Evolutionary conservation across 2,888 invertebrate species (phyloP).

Genomic region (Pristionchus entomophagus): DNA sequence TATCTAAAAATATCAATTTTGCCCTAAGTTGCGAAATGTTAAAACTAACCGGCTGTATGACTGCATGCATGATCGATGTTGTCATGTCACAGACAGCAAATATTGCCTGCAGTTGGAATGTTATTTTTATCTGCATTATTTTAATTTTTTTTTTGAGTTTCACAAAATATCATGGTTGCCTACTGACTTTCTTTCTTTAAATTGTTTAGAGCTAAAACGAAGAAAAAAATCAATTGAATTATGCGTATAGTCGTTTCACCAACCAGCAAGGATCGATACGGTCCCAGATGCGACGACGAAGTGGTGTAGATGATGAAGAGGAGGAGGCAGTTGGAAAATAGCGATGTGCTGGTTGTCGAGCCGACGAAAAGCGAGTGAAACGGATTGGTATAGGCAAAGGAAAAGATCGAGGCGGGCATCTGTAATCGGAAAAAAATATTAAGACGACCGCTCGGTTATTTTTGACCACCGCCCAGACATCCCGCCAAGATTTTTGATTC

Average conservation of each 20-base stretch:
- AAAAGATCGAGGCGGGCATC: not conserved
- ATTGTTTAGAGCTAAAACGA: too few relatives aligned
- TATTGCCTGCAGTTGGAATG: not conserved
- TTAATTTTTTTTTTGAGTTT: too few relatives aligned
- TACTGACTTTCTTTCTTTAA: too few relatives aligned
- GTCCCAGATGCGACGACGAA: not conserved
- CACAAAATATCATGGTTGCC: too few relatives aligned
- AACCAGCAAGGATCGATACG: not conserved
- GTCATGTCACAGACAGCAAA: not conserved
- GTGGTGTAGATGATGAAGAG: slow-evolving; percentile 10
- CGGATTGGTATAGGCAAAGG: not conserved
- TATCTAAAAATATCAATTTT: not conserved
- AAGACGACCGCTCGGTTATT: too few relatives aligned
- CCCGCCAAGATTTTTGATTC: too few relatives aligned
- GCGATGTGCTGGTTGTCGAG: not conserved
- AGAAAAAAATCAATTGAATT: too few relatives aligned
- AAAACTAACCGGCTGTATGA: not conserved
- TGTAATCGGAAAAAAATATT: not conserved
- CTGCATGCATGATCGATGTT: not conserved
- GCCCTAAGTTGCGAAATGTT: not conserved
- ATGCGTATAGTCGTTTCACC: too few relatives aligned
- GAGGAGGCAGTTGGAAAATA: not conserved
- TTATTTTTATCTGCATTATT: not conserved
- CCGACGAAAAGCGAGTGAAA: not conserved
- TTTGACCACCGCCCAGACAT: too few relatives aligned